Evolutionary conservation across 2,113 vertebrate genomes (phyloP), one percentile per base, ranked within the genome.

Genomic region (Himantopus leucocephalus): DNA sequence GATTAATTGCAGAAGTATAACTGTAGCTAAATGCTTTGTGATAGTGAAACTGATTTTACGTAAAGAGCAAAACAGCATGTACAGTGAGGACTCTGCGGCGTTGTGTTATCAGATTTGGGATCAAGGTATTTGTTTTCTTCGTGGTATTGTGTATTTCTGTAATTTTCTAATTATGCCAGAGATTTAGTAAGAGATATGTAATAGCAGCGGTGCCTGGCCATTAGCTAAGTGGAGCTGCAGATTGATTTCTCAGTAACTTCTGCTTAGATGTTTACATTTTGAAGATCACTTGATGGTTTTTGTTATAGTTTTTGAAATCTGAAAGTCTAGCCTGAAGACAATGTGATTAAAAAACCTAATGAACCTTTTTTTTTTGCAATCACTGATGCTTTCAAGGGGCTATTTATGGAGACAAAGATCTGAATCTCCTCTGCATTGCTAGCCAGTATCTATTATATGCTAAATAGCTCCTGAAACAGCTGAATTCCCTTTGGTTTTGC

Each of bases 1-100:
- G 22, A 92, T 95, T 96, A 97, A 96, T 80, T 67, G 10, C 22
- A 83, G 60, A 91, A 90, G 67, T 74, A 32, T 66, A 63, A 96
- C 4, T 26, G 52, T 39, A 87, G 76, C 71, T 91, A 85, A 62
- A 30, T 5, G 24, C 29, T 84, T 94, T 53, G 74, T 90, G 79
- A 92, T 50, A 90, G 34, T 41, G 72, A 88, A 94, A 88, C 59
- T 87, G 66, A 23, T 80, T 94, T 72, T 66, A 37, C 18, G 5
- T 59, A 39, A 41, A 41, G 50, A 53, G 24, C 34, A 35, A 45
- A 41, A 1, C 39, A 14, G 39, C 14, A 16, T 8, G 8, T 27
- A 5, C 14, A 63, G 67, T 35, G 76, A 81, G 19, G 59, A 34
- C 50, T 37, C 35, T 50, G 63, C 0, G 4, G 63, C 23, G 0